Evolutionary conservation across 2,797 vertebrate species (phyloP).

Genomic region (Aulostomus chinensis): DNA sequence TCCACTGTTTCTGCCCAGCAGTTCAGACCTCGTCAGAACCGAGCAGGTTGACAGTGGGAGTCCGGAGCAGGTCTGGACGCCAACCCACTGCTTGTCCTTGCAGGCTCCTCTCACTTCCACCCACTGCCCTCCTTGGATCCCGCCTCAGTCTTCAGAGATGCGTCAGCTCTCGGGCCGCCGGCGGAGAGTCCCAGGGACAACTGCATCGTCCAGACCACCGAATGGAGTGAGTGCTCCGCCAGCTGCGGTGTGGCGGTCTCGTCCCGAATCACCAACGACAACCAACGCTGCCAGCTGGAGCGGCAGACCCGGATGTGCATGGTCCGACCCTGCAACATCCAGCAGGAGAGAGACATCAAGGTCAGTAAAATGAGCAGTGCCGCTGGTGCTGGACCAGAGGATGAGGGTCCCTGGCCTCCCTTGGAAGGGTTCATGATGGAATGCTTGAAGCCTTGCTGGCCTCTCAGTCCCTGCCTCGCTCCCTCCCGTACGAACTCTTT

Average conservation of each 20-base stretch:
- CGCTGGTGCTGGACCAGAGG: too few relatives aligned
- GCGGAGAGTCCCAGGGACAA: slow-evolving; percentile 74
- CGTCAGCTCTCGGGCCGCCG: slow-evolving; percentile 23
- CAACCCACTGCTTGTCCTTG: not conserved
- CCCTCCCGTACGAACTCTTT: too few relatives aligned
- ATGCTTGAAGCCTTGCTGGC: too few relatives aligned
- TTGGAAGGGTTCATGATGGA: too few relatives aligned
- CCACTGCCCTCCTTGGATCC: slow-evolving; percentile 14
- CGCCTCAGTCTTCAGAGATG: slow-evolving; percentile 65
- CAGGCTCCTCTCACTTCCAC: slow-evolving; percentile 46
- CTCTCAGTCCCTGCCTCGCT: too few relatives aligned
- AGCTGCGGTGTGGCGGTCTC: slow-evolving; percentile 83
- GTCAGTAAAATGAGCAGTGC: too few relatives aligned
- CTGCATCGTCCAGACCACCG: slow-evolving; percentile 82
- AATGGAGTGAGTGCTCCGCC: slow-evolving; percentile 80
- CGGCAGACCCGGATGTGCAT: slow-evolving; percentile 81
- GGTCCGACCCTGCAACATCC: slow-evolving; percentile 72
- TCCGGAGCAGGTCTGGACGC: too few relatives aligned
- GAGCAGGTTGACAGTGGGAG: too few relatives aligned
- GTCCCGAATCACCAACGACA: slow-evolving; percentile 79
- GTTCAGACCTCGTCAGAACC: too few relatives aligned
- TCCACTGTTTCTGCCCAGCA: not conserved
- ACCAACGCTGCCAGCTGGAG: slow-evolving; percentile 77
- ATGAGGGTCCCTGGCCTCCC: too few relatives aligned
- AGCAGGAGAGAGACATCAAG: slow-evolving; percentile 70